phyloP scores from a whole-genome alignment of 2,797 vertebrate genomes.

The Cyclopterus lumpus region DNA sequence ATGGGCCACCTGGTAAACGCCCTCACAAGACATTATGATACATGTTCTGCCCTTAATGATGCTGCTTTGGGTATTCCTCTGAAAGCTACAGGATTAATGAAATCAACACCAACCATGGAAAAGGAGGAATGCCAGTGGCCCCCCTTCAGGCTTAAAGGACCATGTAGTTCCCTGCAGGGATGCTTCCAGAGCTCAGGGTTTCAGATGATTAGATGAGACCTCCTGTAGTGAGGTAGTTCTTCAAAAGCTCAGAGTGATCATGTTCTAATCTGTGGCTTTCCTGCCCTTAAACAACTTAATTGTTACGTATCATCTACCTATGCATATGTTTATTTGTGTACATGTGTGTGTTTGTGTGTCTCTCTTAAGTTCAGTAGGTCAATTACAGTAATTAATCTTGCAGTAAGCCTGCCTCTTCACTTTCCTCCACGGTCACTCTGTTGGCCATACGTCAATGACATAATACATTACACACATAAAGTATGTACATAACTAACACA shows the following conservation, averaged over 20 bases:
- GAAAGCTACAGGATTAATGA: slow-evolving; percentile 27
- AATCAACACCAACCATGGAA: neutral
- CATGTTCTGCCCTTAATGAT: slow-evolving; percentile 35
- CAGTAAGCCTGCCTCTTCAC: too few relatives aligned
- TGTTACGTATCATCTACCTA: neutral
- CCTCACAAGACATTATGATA: slow-evolving; percentile 34
- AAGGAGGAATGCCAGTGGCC: neutral
- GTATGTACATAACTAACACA: neutral
- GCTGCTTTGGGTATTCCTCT: slow-evolving; percentile 6
- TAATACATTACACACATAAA: slow-evolving; percentile 7
- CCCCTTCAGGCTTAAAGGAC: neutral
- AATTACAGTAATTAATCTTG: neutral
- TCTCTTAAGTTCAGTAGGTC: neutral
- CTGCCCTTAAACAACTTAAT: neutral
- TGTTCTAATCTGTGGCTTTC: slow-evolving; percentile 12
- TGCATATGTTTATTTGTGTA: neutral
- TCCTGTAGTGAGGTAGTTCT: slow-evolving; percentile 22
- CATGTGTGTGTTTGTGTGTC: neutral
- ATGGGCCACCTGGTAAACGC: slow-evolving; percentile 30
- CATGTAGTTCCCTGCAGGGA: slow-evolving; percentile 27
- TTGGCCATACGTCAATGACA: neutral
- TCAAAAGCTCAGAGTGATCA: slow-evolving; percentile 1
- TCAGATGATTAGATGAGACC: slow-evolving; percentile 29
- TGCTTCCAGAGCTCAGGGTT: slow-evolving; percentile 31
- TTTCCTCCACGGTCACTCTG: too few relatives aligned